phyloP scores from a whole-genome alignment of 2,797 vertebrate species.

The Sebastolobus alascanus region DNA sequence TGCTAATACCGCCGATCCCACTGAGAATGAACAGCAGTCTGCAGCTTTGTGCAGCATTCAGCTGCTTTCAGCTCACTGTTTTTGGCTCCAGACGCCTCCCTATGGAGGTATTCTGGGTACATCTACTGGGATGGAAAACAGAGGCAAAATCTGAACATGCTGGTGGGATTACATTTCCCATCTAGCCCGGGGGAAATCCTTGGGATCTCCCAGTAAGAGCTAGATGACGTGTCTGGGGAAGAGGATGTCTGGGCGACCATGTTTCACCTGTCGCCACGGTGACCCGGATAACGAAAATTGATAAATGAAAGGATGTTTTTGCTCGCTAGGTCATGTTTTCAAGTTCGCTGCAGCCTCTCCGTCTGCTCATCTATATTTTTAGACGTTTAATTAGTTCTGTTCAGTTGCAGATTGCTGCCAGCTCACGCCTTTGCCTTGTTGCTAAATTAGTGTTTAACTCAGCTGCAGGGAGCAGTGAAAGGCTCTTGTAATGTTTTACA shows the following conservation, averaged over 20 bases:
- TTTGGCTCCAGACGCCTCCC: background rate
- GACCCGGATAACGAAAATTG: slow-evolving; percentile 1
- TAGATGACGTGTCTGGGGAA: background rate
- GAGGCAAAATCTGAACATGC: background rate
- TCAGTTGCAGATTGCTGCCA: slow-evolving; percentile 18
- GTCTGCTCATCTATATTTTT: slow-evolving; percentile 13
- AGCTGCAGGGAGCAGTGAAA: slow-evolving; percentile 22
- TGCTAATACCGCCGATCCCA: background rate
- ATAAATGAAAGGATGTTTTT: background rate
- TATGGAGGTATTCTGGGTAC: background rate
- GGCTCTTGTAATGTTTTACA: slow-evolving; percentile 15
- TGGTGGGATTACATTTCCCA: slow-evolving; percentile 4
- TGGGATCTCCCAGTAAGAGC: background rate
- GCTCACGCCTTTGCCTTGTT: slow-evolving; percentile 1
- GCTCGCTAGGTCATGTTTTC: slow-evolving; percentile 2
- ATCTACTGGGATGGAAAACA: slow-evolving; percentile 7
- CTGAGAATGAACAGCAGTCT: background rate
- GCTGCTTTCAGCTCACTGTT: slow-evolving; percentile 4
- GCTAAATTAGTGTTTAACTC: slow-evolving; percentile 30
- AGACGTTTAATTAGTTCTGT: slow-evolving; percentile 30
- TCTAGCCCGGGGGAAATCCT: background rate
- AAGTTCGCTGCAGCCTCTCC: background rate
- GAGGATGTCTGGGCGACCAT: background rate
- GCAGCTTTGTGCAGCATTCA: background rate
- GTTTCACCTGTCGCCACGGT: background rate